Base-by-base conservation (phyloP, 1,140 invertebrate genomes). In the Uloborus diversus region DNA sequence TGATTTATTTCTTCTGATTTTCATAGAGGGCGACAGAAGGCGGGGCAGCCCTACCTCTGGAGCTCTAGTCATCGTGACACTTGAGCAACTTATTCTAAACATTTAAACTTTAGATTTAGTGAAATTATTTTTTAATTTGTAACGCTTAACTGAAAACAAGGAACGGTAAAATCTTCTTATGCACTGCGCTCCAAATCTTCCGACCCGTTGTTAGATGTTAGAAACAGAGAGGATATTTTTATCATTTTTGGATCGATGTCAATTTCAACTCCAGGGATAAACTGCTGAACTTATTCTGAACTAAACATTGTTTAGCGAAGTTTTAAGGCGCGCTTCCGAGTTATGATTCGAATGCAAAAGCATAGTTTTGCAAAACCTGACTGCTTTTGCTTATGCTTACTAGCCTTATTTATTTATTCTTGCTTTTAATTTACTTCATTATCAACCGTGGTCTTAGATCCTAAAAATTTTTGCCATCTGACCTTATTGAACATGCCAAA, bases 241-340 rank as follows among this genome's bases (percentile, higher is more conserved):
- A 78, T 78, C 73, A 33, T 27, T 47, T 42, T 78, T 78, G 73
- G 73, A 66, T 53, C 28, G 49, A 28, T 65, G 73, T 57, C 73
- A 78, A 78, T 66, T 78, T 57, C 42, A 65, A 47, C 20, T 14
- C 62, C 49, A 30, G 35, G 62, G 25, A 65, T 47, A 47, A 42
- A 78, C n/a, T 53, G 61, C 28, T 64, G 62, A 42, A 64, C 47
- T 20, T 64, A 32, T 65, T 33, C 61, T 65, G 59, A 66, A 78
- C 73, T 78, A 66, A 78, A 65, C 61, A 65, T 78, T 78, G 73
- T 64, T 78, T 28, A 27, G 25, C 35, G 61, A 9, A 14, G 13
- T 25, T n/a, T 30, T 56, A 27, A 33, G 37, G 57, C 30, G 32
- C 59, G 30, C 20, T 62, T 62, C 4, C 20, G 14, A 1, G 59